Conservation (phyloP, 2,797 vertebrate species). For the Octomys mimax region DNA sequence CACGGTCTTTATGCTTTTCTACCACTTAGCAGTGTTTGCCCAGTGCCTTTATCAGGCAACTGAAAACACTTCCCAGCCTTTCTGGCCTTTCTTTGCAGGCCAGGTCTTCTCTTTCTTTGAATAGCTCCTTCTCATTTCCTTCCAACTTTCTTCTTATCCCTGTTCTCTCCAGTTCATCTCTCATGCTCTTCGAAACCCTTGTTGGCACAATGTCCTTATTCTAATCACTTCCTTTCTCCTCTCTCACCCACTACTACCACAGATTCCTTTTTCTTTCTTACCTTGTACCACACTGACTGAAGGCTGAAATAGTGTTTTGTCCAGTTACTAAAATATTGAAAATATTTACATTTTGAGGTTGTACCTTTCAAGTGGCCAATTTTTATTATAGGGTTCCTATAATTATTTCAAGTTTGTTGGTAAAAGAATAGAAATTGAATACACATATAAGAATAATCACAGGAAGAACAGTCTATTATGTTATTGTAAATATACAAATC, state of each 20-base stretch:
- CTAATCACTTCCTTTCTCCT: conserved; percentile 54
- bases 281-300: not conserved
- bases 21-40: conserved; percentile 43
- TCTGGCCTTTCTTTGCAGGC: not conserved
- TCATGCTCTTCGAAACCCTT: conserved; percentile 48
- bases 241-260: conserved; percentile 50
- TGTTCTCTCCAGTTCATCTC: conserved; percentile 19
- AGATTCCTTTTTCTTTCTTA: not conserved
- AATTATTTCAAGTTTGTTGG: conserved; percentile 27
- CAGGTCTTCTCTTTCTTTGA: conserved; percentile 54
- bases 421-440: conserved; percentile 34
- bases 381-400: conserved; percentile 12
- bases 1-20: conserved; percentile 30
- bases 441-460: not conserved
- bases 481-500: conserved; percentile 54
- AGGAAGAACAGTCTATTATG: not conserved
- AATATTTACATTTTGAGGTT: conserved; percentile 36
- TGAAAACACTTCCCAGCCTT: conserved; percentile 47
- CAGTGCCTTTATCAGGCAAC: conserved; percentile 64
- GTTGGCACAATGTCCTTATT: conserved; percentile 30
- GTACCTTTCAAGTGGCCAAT: not conserved
- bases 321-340: conserved; percentile 55
- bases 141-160: conserved; percentile 42
- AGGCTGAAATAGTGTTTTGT: conserved; percentile 37
- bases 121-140: conserved; percentile 51